Evolutionary conservation across 2,113 vertebrate species (phyloP), one percentile per base, ranked within the genome.

Genomic region (Labrus mixtus): DNA sequence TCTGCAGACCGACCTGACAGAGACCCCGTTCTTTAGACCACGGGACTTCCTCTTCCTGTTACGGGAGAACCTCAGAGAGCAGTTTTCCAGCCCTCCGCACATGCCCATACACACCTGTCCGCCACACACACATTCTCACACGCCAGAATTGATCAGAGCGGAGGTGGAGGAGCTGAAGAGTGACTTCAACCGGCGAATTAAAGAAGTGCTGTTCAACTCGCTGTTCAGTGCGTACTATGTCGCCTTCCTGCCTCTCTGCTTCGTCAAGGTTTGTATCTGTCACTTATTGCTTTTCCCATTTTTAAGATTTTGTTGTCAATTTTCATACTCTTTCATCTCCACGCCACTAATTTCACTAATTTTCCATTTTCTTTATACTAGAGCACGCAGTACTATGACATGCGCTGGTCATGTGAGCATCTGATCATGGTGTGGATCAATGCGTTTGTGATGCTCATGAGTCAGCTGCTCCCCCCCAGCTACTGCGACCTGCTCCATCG

Each of bases 361-460:
- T 48, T 48, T 20, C n/a, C 22, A 11, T 16, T 25, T 58, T 17
- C 25, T 36, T 62, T 1, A 23, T n/a, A 45, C 59, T 93, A 99
- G 98, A 99, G 97, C 87, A 99, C 98, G 0, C 98, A 99, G 94
- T 99, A 99, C 94, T 99, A 99, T 1, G 98, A 99, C 93, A 99
- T 99, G 98, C 97, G 98, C 78, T 99, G 98, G 98, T 99, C 98
- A 11, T 99, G 98, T n/a, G 98, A 99, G 90, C 98, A 99, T 84
- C 95, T 99, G 87, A 98, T 99, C 90, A 99, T 99, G 97, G 98
- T 99, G 89, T 99, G 98, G 98, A 97, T 99, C 94, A 99, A 99
- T 20, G 97, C 98, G n/a, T 99, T 99, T 51, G 98, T 99, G 86
- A 99, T 99, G 98, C 94, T 99, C 73, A 99, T 97, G 92, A 97